phyloP scores from a whole-genome alignment of 1,140 invertebrate species.

The Choristoneura fumiferana region DNA sequence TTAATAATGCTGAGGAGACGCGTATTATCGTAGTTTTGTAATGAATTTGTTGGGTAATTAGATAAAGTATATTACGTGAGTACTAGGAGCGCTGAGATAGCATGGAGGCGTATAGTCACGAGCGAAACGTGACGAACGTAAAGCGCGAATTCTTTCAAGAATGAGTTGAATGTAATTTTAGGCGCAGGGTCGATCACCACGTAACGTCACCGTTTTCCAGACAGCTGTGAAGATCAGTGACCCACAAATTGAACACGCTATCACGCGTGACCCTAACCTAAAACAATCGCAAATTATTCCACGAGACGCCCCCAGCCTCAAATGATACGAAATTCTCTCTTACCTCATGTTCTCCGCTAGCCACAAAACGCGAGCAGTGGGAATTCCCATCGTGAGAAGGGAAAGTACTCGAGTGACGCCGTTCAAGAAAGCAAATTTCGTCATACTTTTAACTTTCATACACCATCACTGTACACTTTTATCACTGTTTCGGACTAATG shows the following conservation, averaged over 20 bases:
- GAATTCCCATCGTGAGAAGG: slow-evolving; percentile 60
- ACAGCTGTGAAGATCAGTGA: slow-evolving; percentile 68
- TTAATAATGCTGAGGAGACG: background rate
- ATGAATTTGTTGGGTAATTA: background rate
- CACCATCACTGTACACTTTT: slow-evolving; percentile 43
- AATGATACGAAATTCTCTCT: background rate
- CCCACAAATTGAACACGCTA: slow-evolving; percentile 64
- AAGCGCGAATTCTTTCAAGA: slow-evolving; percentile 7
- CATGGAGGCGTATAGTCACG: background rate
- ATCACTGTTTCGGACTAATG: slow-evolving; percentile 30
- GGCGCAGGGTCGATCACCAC: slow-evolving; percentile 57
- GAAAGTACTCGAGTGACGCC: slow-evolving; percentile 66
- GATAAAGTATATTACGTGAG: background rate
- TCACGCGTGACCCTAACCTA: slow-evolving; percentile 62
- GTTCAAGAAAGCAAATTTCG: slow-evolving; percentile 49
- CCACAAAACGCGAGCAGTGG: slow-evolving; percentile 40
- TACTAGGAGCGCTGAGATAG: slow-evolving; percentile 2
- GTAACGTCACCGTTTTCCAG: slow-evolving; percentile 55
- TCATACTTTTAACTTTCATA: slow-evolving; percentile 47
- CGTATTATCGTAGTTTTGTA: background rate
- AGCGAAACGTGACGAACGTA: background rate
- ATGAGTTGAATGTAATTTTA: slow-evolving; percentile 50
- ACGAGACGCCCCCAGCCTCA: background rate
- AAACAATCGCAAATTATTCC: slow-evolving; percentile 34
- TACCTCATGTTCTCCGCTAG: slow-evolving; percentile 45